Percentiles rank a stretch among this genome's conserved stretches.
phyloP scores from a whole-genome alignment of 1,140 invertebrate species.

The Drosophila watanabei region DNA sequence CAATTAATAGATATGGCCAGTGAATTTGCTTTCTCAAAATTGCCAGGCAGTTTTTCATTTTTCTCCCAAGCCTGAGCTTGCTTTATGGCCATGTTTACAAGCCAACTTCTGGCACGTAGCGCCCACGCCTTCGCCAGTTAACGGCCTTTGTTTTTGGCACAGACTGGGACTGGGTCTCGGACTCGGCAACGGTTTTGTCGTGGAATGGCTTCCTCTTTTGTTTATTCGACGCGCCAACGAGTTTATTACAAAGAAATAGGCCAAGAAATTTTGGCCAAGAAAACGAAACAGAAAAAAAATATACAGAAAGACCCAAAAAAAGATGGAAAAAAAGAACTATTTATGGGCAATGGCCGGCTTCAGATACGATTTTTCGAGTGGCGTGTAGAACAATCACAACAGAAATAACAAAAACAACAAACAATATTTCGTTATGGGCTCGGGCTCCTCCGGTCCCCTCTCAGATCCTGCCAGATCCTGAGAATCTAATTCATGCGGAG shows the following conservation, averaged over 20 bases:
- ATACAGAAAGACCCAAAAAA: not conserved
- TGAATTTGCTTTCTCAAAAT: conserved; percentile 19
- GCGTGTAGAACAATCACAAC: conserved; percentile 65
- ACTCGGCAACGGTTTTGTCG: conserved; percentile 62
- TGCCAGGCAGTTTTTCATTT: conserved; percentile 63
- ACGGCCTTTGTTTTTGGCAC: conserved; percentile 70
- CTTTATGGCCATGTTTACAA: conserved; percentile 79
- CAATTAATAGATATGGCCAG: conserved; percentile 30
- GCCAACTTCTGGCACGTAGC: conserved; percentile 71
- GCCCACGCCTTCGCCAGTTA: conserved; percentile 57
- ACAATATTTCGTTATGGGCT: conserved; percentile 61
- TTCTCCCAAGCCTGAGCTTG: conserved; percentile 40
- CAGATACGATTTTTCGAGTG: conserved; percentile 58
- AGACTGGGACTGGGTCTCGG: not conserved
- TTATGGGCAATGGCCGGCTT: conserved; percentile 74
- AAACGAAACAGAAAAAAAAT: conserved; percentile 17
- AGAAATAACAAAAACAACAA: conserved; percentile 43
- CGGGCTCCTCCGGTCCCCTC: not conserved
- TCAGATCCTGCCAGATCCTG: conserved; percentile 2
- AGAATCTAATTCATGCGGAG: conserved; percentile 65
- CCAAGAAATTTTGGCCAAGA: conserved; percentile 55
- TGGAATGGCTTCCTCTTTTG: conserved; percentile 64
- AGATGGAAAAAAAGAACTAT: conserved; percentile 56
- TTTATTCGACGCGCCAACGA: conserved; percentile 76
- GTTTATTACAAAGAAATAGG: conserved; percentile 77